These are phyloP conservation scores for Caloenas nicobarica DNA, from an alignment of 2,113 vertebrate species.

Conservation along the genomic window DNA sequence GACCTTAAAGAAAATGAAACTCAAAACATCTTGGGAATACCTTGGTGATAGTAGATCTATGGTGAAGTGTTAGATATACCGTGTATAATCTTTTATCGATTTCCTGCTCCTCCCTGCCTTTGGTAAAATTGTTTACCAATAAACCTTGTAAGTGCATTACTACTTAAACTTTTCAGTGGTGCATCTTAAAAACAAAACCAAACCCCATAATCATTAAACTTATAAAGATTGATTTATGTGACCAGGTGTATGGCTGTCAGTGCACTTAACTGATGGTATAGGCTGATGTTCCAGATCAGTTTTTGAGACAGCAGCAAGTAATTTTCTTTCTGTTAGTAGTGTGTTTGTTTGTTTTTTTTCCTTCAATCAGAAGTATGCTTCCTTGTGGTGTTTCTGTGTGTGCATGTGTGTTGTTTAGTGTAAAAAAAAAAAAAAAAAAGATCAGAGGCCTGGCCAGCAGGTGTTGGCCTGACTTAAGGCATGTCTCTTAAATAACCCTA, in stretches of 20 bases:
- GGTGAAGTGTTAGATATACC: not conserved
- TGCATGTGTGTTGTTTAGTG: not conserved
- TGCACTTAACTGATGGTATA: not conserved
- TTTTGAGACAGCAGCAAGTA: not conserved
- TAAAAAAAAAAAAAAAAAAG: not conserved
- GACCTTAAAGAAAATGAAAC: not conserved
- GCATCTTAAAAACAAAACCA: not conserved
- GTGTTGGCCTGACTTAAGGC: not conserved
- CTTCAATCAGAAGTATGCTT: not conserved
- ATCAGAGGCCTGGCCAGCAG: not conserved
- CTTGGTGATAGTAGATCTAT: not conserved
- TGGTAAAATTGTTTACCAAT: not conserved
- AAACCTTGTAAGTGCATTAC: not conserved
- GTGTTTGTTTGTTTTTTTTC: not conserved
- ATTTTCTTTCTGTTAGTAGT: not conserved
- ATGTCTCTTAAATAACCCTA: not conserved
- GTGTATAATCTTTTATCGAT: not conserved
- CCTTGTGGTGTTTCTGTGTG: not conserved
- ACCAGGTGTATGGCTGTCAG: not conserved
- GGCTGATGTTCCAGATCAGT: not conserved
- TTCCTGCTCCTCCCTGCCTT: fast-evolving
- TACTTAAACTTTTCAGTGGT: not conserved
- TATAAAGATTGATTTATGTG: not conserved
- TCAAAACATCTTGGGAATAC: not conserved
- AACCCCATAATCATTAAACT: not conserved